Percentiles rank a stretch among this genome's conserved stretches.
Evolutionary conservation across 2,113 vertebrate genomes (phyloP).

Genomic region (Pomatostomus ruficeps): DNA sequence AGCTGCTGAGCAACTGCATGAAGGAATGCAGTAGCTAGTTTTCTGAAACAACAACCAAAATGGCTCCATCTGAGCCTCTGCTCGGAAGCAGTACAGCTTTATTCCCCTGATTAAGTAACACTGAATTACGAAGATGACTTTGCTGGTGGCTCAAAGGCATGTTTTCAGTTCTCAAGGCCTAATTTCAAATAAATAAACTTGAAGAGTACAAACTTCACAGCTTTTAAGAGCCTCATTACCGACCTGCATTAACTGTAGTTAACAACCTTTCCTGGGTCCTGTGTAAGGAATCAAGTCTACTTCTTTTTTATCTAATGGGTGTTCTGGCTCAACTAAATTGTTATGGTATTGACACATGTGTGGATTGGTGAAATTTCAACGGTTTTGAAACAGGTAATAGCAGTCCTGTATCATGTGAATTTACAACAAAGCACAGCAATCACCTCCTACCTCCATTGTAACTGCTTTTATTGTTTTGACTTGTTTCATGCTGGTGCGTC

Average conservation of each 20-base stretch:
- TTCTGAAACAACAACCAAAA: not conserved
- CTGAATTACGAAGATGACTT: not conserved
- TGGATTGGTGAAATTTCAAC: not conserved
- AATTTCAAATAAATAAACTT: not conserved
- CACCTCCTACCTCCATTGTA: not conserved
- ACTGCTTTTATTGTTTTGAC: not conserved
- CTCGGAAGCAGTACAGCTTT: not conserved
- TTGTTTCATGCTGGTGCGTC: not conserved
- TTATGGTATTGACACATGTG: too few relatives aligned
- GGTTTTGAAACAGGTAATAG: fast-evolving
- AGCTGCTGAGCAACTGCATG: not conserved
- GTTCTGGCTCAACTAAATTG: not conserved
- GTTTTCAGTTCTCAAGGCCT: not conserved
- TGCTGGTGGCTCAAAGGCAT: not conserved
- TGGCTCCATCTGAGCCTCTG: not conserved
- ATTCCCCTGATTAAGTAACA: not conserved
- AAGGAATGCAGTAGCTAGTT: not conserved
- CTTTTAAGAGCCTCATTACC: not conserved
- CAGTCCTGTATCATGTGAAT: not conserved
- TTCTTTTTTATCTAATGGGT: not conserved
- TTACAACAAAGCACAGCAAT: not conserved
- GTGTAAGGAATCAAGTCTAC: not conserved
- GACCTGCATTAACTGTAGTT: not conserved
- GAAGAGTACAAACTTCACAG: not conserved
- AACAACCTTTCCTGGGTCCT: not conserved